These are phyloP conservation scores for Andricus grossulariae DNA, from an alignment of 1,140 invertebrate genomes.

Conservation along the genomic window DNA sequence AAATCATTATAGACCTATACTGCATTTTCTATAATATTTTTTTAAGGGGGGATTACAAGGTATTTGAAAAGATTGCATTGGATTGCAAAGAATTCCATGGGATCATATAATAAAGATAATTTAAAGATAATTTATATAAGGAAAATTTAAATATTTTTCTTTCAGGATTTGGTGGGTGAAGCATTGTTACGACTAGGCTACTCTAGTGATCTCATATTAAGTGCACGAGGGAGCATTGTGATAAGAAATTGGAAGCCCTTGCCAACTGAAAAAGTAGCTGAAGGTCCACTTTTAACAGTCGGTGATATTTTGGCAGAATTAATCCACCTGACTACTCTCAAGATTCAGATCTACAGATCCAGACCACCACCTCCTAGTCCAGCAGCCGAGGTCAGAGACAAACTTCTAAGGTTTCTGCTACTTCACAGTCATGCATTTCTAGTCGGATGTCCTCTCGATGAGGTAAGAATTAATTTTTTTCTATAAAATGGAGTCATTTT, in stretches of 20 bases:
- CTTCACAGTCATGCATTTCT: constrained; percentile 91
- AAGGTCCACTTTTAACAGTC: constrained; percentile 89
- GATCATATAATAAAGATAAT: too few species aligned
- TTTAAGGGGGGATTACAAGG: too few species aligned
- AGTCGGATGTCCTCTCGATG: constrained; percentile 93
- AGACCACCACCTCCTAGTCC: constrained; percentile 80
- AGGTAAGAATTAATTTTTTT: constrained; percentile 80
- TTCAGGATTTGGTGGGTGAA: constrained; percentile 79
- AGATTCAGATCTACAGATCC: constrained; percentile 91
- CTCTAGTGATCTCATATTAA: constrained; percentile 73
- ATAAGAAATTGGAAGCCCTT: constrained; percentile 96
- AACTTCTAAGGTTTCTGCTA: constrained; percentile 90
- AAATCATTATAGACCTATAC: too few species aligned
- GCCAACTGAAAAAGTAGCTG: constrained; percentile 91
- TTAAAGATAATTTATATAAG: too few species aligned
- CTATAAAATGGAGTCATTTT: not conserved
- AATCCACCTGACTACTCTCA: constrained; percentile 91
- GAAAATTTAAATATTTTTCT: constrained; percentile 49
- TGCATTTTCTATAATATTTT: too few species aligned
- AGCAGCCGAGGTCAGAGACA: constrained; percentile 93
- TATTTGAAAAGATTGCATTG: too few species aligned
- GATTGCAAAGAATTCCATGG: too few species aligned
- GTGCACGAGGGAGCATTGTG: constrained; percentile 85
- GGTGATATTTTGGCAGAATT: constrained; percentile 95
- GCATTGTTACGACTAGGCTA: constrained; percentile 82